Evolutionary conservation across 2,888 invertebrate species (phyloP), one percentile per base, ranked within the genome.

Genomic region (Tortricodes alternella): DNA sequence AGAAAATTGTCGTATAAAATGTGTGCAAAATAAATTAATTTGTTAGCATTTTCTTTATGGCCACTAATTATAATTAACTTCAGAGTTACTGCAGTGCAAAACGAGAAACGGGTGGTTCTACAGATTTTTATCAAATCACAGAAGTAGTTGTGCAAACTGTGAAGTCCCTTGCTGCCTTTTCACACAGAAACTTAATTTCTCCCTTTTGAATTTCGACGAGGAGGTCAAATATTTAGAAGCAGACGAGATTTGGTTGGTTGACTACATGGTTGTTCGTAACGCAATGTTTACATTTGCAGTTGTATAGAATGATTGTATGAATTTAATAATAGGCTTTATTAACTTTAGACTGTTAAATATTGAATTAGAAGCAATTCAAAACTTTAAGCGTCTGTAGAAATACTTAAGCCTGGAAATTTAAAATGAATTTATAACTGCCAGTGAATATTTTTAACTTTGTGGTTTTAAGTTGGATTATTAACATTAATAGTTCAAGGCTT

Each of bases 401-500:
- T 23, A 46, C 35, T 46, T 46, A 16, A 11, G 16, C 9, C 18
- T 23, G 27, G 13, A 19, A 27, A 29, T 38, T 32, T 23, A 16
- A 38, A 46, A 16, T 44, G 27, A 19, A 16, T 32, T 46, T 38
- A 16, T 13, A 52, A 27, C 11, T 32, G 19, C 21, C 29, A 21
- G 9, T 35, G 34, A 38, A 34, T 44, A 32, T 34, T 51, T 37
- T 34, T 3, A 35, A 51, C 23, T 35, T 9, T 4, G 35, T 16
- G 23, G 43, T 49, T 43, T 43, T 8, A 24, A 35, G 34, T 34
- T 18, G 43, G n/a, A 18, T 44, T 38, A 48, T 38, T 49, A 38
- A 27, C n/a, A n/a, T n/a, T n/a, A n/a, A n/a, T n/a, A n/a, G n/a
- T n/a, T n/a, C n/a, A n/a, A n/a, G n/a, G n/a, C n/a, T n/a, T n/a